phyloP scores from a whole-genome alignment of 2,888 invertebrate species.

The Drosophila siamana region DNA sequence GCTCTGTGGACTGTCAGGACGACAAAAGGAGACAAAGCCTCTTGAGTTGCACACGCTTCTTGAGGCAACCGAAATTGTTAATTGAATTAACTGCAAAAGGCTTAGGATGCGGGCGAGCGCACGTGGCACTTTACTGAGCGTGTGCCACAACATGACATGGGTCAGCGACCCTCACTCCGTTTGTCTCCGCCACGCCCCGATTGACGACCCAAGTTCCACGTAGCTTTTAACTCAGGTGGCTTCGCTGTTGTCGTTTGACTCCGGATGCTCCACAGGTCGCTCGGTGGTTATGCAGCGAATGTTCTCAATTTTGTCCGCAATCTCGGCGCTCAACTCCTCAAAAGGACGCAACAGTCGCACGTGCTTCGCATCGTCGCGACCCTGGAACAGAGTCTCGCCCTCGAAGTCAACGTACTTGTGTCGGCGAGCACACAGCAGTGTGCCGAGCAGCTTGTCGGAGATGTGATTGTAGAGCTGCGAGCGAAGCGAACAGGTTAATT shows the following conservation, averaged over 20 bases:
- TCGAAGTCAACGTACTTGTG: slow-evolving; percentile 95
- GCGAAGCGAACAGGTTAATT: no score
- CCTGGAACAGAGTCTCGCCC: slow-evolving; percentile 96
- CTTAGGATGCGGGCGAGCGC: slow-evolving; percentile 39
- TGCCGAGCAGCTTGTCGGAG: slow-evolving; percentile 96
- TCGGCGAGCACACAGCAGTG: slow-evolving; percentile 94
- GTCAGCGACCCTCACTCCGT: slow-evolving; percentile 44
- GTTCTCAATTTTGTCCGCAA: slow-evolving; percentile 87
- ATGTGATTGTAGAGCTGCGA: slow-evolving; percentile 94
- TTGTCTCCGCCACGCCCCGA: no score
- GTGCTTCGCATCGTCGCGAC: slow-evolving; percentile 95
- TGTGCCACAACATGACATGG: slow-evolving; percentile 46
- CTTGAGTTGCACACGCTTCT: slow-evolving; percentile 5
- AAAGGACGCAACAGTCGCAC: slow-evolving; percentile 92
- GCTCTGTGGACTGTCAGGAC: slow-evolving; percentile 7
- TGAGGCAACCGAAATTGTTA: slow-evolving; percentile 45
- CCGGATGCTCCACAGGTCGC: slow-evolving; percentile 26
- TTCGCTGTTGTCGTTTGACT: slow-evolving; percentile 19
- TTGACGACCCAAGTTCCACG: no score
- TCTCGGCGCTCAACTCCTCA: slow-evolving; percentile 88
- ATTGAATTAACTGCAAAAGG: slow-evolving; percentile 70
- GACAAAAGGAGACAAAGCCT: slow-evolving; percentile 17
- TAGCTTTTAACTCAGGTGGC: no score
- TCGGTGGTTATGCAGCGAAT: slow-evolving; percentile 71
- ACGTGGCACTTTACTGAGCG: slow-evolving; percentile 51